Conservation (phyloP, 2,113 vertebrate species). For the Entelurus aequoreus region DNA sequence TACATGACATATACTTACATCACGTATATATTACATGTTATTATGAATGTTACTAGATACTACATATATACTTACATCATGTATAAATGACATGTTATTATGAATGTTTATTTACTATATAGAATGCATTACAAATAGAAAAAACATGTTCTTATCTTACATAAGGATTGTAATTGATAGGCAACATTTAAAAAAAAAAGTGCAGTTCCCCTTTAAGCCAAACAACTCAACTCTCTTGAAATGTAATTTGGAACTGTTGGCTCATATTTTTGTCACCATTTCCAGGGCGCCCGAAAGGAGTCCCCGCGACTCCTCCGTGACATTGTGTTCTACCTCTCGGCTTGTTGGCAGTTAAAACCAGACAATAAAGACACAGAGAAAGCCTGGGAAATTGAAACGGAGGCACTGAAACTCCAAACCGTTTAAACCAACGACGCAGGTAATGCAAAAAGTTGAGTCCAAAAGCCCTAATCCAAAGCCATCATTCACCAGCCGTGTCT, state of each 20-base stretch:
- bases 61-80: too few species aligned
- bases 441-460: constrained; percentile 19
- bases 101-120: too few species aligned
- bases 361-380: constrained; percentile 19
- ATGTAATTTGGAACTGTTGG: not conserved
- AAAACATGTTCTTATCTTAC: too few species aligned
- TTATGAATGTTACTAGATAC: too few species aligned
- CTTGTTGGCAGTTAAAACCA: constrained; percentile 9
- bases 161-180: too few species aligned
- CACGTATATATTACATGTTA: too few species aligned
- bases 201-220: too few species aligned
- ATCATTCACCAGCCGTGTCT: constrained; percentile 50
- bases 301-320: not conserved
- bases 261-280: not conserved
- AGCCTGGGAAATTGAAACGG: constrained; percentile 20
- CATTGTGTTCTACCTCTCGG: constrained; percentile 3
- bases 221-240: too few species aligned
- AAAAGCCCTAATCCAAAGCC: constrained; percentile 18
- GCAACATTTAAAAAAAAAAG: too few species aligned
- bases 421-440: constrained; percentile 15
- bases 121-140: too few species aligned
- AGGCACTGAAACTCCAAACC: constrained; percentile 12
- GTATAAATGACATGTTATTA: too few species aligned
- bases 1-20: too few species aligned
- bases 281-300: not conserved